Percentiles rank a stretch among this genome's conserved stretches.
phyloP scores from a whole-genome alignment of 2,888 invertebrate genomes.

The Tinea pellionella region DNA sequence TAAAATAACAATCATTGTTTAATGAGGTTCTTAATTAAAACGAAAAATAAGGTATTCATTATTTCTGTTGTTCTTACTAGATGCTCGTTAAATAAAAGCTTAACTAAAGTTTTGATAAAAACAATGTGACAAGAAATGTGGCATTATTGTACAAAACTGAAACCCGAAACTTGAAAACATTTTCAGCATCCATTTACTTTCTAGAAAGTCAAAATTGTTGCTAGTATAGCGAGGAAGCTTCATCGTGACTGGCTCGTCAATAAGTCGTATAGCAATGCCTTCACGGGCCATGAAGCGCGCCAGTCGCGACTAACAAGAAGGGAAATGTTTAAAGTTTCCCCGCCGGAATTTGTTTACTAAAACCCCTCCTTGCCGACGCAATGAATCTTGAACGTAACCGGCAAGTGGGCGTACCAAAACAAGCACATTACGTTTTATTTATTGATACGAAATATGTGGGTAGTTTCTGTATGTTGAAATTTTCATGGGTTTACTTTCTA shows the following conservation, averaged over 20 bases:
- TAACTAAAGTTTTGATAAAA: no score
- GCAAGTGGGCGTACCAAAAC: constrained; percentile 31
- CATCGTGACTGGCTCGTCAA: constrained; percentile 24
- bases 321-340: constrained; percentile 42
- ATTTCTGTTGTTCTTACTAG: no score
- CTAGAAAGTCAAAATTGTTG: neutral
- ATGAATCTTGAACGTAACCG: constrained; percentile 14
- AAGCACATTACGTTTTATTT: constrained; percentile 29
- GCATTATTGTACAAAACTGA: no score
- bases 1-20: no score
- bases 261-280: constrained; percentile 44
- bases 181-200: neutral
- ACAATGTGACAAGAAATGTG: no score
- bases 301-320: constrained; percentile 1
- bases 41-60: no score
- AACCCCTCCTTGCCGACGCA: constrained; percentile 13
- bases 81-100: no score
- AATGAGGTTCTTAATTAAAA: no score
- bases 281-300: constrained; percentile 40
- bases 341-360: constrained; percentile 39
- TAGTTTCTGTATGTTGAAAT: neutral
- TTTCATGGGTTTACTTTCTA: neutral
- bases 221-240: neutral
- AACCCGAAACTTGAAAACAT: neutral
- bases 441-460: constrained; percentile 17